Conservation (phyloP, 2,888 invertebrate species). For the Pheosia gnoma region DNA sequence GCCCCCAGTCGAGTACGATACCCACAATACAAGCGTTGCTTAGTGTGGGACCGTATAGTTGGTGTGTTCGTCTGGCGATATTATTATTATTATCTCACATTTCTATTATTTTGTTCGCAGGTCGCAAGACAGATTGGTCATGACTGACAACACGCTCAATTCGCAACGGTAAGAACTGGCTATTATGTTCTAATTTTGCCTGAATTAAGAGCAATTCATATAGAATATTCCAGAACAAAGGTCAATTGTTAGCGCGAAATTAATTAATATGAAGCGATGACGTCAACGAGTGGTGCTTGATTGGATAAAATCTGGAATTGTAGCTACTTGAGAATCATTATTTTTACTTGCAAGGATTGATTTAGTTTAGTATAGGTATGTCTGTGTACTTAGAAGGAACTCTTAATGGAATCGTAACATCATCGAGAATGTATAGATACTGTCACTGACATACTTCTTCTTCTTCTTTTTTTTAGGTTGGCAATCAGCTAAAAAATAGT, state of each 20-base stretch:
- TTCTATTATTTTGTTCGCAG: conserved; percentile 51
- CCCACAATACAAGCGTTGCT: too few relatives aligned
- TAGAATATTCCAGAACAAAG: neutral
- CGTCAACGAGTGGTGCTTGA: neutral
- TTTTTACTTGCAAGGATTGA: too few relatives aligned
- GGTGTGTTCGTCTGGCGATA: too few relatives aligned
- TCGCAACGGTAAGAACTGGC: conserved; percentile 67
- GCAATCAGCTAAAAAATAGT: too few relatives aligned
- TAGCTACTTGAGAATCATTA: neutral
- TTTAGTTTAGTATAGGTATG: too few relatives aligned
- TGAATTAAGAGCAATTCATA: neutral
- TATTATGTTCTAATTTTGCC: neutral
- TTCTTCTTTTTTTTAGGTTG: too few relatives aligned
- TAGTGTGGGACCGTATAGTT: too few relatives aligned
- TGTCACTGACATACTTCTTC: too few relatives aligned
- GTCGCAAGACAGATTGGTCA: conserved; percentile 42
- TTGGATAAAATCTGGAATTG: neutral
- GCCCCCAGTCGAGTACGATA: too few relatives aligned
- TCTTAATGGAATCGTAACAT: too few relatives aligned
- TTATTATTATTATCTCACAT: neutral
- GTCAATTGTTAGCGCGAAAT: conserved; percentile 11
- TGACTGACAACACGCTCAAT: conserved; percentile 74
- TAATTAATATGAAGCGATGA: conserved; percentile 5
- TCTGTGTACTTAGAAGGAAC: too few relatives aligned
- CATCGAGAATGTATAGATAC: too few relatives aligned